phyloP scores from a whole-genome alignment of 2,888 invertebrate species.

The Cactoblastis cactorum region DNA sequence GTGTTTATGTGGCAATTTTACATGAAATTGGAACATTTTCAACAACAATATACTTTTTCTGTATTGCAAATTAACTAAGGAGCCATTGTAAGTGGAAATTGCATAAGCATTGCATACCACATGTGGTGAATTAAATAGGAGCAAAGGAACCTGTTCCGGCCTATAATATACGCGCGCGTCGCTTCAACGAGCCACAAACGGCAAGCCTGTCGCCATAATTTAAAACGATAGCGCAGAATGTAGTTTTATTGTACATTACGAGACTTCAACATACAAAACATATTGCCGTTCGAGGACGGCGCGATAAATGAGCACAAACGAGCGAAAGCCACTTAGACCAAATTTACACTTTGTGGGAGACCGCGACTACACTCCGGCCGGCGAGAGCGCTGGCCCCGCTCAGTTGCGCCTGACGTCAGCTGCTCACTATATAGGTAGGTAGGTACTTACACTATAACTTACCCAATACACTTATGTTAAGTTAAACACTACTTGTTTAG shows the following conservation, averaged over 20 bases:
- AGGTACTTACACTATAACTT: constrained; percentile 27
- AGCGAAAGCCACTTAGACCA: constrained; percentile 76
- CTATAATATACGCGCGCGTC: constrained; percentile 54
- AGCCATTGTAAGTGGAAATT: constrained; percentile 63
- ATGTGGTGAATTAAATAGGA: constrained; percentile 71
- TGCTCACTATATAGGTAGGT: constrained; percentile 51
- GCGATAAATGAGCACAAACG: constrained; percentile 71
- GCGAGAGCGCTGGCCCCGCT: constrained; percentile 36
- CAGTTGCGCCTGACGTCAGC: constrained; percentile 52
- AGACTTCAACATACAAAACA: constrained; percentile 58
- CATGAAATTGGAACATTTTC: neutral
- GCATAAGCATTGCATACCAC: constrained; percentile 65
- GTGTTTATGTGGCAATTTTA: neutral
- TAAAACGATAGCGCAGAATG: constrained; percentile 64
- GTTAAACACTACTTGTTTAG: constrained; percentile 10
- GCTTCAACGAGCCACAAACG: constrained; percentile 58
- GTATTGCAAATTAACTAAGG: constrained; percentile 44
- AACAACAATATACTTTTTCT: constrained; percentile 38
- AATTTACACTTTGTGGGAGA: constrained; percentile 79
- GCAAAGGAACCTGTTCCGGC: constrained; percentile 66
- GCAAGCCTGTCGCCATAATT: constrained; percentile 65
- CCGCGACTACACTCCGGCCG: constrained; percentile 49
- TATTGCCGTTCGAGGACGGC: constrained; percentile 57
- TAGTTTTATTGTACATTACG: constrained; percentile 64
- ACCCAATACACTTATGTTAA: constrained; percentile 5